Percentiles rank a stretch among this genome's conserved stretches.
Evolutionary conservation across 2,888 invertebrate species (phyloP).

Genomic region (Phalangium opilio): DNA sequence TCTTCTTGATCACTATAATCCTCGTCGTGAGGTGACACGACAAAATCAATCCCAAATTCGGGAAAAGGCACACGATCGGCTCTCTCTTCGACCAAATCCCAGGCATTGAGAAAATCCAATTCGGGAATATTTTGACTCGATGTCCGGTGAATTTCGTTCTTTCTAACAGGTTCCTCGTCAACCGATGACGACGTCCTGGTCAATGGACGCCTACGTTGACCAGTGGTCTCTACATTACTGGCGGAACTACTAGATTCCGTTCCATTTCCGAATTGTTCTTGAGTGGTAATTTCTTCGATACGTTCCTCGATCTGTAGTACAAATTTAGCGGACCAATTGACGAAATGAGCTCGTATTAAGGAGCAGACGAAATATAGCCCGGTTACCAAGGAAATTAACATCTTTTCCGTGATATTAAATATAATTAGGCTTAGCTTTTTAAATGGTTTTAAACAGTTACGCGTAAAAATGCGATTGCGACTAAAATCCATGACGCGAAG

Average conservation of each 20-base stretch:
- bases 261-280: conserved; percentile 13
- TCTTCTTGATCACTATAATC: conserved; percentile 16
- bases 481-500: no score
- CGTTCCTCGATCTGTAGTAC: conserved; percentile 14
- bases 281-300: conserved; percentile 14
- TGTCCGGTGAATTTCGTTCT: neutral
- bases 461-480: no score
- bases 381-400: no score
- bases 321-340: no score
- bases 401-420: no score
- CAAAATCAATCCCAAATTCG: conserved; percentile 50
- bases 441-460: no score
- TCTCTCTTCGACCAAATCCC: conserved; percentile 2
- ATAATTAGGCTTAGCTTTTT: no score
- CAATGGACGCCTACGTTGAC: neutral
- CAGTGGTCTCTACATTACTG: neutral
- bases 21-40: conserved; percentile 31
- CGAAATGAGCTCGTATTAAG: no score
- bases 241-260: conserved; percentile 4
- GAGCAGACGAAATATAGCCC: no score
- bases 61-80: conserved; percentile 43
- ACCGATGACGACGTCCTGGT: neutral
- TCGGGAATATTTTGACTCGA: conserved; percentile 3
- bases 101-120: conserved; percentile 5
- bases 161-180: neutral